Evolutionary conservation across 2,113 vertebrate genomes (phyloP).

Genomic region (Erythrocercus mccallii): DNA sequence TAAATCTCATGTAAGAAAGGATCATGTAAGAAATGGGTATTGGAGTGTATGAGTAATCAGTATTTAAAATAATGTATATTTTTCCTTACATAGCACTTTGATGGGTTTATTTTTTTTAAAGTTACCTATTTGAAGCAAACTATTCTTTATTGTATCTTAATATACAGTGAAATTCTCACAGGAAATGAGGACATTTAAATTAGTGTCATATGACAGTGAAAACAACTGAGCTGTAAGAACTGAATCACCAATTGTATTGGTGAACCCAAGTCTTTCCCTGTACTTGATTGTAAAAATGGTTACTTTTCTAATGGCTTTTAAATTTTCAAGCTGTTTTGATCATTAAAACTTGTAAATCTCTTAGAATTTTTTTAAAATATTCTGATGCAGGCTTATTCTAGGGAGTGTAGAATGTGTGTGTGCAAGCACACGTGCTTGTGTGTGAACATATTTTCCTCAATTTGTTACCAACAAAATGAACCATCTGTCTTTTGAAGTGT

Average conservation of each 20-base stretch:
- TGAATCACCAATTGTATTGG: not conserved
- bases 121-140: not conserved
- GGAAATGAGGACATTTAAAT: not conserved
- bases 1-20: not conserved
- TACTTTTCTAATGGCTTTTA: not conserved
- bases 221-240: not conserved
- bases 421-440: rapidly evolving
- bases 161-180: not conserved
- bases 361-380: not conserved
- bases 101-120: not conserved
- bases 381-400: not conserved
- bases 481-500: not conserved
- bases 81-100: not conserved
- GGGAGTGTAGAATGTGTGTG: not conserved
- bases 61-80: not conserved
- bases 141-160: not conserved
- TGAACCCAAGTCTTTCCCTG: not conserved
- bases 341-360: not conserved
- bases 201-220: not conserved
- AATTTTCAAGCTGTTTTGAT: not conserved
- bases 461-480: not conserved
- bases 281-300: not conserved
- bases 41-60: not conserved
- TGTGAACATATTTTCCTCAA: not conserved
- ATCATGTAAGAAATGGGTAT: not conserved